Evolutionary conservation across 2,113 vertebrate genomes (phyloP).

Genomic region (Chaetops frenatus): DNA sequence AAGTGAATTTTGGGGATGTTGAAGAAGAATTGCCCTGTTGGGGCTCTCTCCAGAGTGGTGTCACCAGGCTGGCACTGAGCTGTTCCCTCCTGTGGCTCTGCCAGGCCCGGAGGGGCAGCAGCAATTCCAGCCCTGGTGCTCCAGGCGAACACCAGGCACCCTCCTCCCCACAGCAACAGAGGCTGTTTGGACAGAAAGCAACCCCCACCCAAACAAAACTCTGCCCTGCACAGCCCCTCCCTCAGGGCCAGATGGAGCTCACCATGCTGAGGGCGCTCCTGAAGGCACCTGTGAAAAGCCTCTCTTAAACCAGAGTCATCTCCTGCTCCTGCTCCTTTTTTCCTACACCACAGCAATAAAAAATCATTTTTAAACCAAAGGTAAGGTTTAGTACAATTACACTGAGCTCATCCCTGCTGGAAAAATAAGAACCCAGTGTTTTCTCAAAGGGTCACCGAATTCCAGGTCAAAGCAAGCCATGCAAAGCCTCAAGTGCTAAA

Average conservation of each 20-base stretch:
- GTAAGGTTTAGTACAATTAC: background rate
- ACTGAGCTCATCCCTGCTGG: background rate
- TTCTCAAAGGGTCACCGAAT: background rate
- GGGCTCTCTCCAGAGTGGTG: background rate
- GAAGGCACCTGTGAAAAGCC: background rate
- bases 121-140: background rate
- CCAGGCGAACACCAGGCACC: background rate
- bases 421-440: background rate
- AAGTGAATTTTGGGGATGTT: background rate
- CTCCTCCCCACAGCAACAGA: background rate
- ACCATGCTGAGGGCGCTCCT: background rate
- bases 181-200: background rate
- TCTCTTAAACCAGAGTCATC: background rate
- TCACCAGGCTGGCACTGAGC: accelerated
- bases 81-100: background rate
- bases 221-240: background rate
- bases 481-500: background rate
- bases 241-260: conserved; percentile 1
- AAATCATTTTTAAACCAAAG: background rate
- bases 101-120: background rate
- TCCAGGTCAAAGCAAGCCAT: background rate
- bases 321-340: background rate
- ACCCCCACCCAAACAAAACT: background rate
- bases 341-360: background rate
- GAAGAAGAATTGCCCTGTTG: background rate